These are phyloP conservation scores for Drosophila pachea DNA, from an alignment of 1,140 invertebrate genomes.

Conservation along the genomic window DNA sequence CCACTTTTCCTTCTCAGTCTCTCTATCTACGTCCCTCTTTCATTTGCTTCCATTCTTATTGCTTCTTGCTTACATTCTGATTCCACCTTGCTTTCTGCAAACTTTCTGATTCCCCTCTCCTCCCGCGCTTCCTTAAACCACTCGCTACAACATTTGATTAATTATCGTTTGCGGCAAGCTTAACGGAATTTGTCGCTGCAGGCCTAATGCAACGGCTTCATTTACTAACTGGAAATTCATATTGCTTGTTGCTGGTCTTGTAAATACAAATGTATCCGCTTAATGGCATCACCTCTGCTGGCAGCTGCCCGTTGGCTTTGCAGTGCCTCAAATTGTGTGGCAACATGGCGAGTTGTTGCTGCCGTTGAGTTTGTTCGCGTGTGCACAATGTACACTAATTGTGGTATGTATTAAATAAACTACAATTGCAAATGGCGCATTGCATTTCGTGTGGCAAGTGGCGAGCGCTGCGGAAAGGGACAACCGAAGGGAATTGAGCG, in stretches of 20 bases:
- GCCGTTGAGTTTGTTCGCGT: constrained; percentile 36
- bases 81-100: too few species aligned
- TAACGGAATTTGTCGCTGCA: not conserved
- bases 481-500: not conserved
- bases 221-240: not conserved
- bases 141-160: too few species aligned
- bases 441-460: constrained; percentile 40
- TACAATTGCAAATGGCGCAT: constrained; percentile 77
- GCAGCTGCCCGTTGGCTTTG: constrained; percentile 17
- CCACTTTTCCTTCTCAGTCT: too few species aligned
- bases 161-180: too few species aligned
- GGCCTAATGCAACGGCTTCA: not conserved
- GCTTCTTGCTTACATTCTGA: too few species aligned
- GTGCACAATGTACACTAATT: constrained; percentile 68
- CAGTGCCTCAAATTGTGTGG: constrained; percentile 32
- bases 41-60: too few species aligned
- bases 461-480: too few species aligned
- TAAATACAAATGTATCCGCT: constrained; percentile 34
- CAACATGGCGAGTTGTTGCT: constrained; percentile 20
- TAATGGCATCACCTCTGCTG: constrained; percentile 33
- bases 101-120: too few species aligned
- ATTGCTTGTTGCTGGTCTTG: constrained; percentile 6
- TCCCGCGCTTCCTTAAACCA: too few species aligned
- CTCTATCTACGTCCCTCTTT: too few species aligned
- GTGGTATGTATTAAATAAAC: constrained; percentile 74